A percentile compares a stretch with the other conserved stretches of the same genome.
These are phyloP conservation scores for Stramonita haemastoma DNA, from an alignment of 2,888 invertebrate genomes.

Conservation along the genomic window DNA sequence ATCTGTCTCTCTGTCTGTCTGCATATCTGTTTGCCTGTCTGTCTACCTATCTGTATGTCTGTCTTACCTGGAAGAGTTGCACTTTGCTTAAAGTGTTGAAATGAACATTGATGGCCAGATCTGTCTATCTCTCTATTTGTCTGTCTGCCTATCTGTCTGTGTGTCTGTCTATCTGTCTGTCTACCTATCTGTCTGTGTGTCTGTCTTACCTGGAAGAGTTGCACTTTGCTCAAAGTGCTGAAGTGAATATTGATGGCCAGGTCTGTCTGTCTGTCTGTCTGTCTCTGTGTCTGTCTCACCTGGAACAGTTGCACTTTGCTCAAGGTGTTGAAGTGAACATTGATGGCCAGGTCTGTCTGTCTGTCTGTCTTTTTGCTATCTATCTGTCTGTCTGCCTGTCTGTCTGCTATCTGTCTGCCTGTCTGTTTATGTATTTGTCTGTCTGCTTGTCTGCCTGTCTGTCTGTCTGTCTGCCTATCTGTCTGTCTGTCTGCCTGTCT, in stretches of 20 bases:
- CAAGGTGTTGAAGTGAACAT: conserved; percentile 92
- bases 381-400: too few relatives aligned
- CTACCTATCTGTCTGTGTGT: background rate
- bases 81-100: conserved; percentile 94
- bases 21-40: background rate
- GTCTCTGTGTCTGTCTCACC: conserved; percentile 73
- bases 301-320: conserved; percentile 95
- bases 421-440: too few relatives aligned
- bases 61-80: conserved; percentile 86
- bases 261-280: conserved; percentile 94
- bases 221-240: conserved; percentile 92
- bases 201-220: conserved; percentile 86
- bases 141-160: too few relatives aligned
- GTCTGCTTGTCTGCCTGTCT: conserved; percentile 75
- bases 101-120: conserved; percentile 90
- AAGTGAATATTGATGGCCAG: conserved; percentile 91
- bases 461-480: background rate
- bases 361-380: too few relatives aligned
- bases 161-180: too few relatives aligned
- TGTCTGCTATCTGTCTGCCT: too few relatives aligned
- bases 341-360: conserved; percentile 90
- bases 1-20: too few relatives aligned
- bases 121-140: too few relatives aligned
- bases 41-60: background rate
- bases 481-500: conserved; percentile 90